phyloP scores from a whole-genome alignment of 2,888 invertebrate genomes.

The Leptothorax acervorum region DNA sequence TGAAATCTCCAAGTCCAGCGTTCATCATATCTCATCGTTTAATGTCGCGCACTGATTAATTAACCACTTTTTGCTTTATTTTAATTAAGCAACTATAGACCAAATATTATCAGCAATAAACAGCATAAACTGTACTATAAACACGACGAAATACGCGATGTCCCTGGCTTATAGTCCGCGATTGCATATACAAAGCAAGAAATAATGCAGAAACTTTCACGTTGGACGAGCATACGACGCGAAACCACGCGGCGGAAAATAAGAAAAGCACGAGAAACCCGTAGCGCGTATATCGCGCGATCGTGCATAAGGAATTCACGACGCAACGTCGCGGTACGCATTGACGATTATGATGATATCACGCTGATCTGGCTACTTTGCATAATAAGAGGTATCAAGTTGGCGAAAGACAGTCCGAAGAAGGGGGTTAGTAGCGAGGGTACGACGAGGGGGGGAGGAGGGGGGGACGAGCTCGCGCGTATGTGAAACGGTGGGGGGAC shows the following conservation, averaged over 20 bases:
- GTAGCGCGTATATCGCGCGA: conserved; percentile 51
- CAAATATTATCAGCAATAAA: neutral
- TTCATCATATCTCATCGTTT: neutral
- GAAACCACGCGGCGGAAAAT: conserved; percentile 42
- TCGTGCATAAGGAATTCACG: conserved; percentile 76
- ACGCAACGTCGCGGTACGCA: conserved; percentile 72
- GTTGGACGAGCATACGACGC: conserved; percentile 1
- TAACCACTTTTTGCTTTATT: neutral
- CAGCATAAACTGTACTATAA: neutral
- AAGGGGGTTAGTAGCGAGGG: neutral
- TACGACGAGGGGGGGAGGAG: neutral
- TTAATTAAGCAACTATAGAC: neutral
- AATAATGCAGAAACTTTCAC: conserved; percentile 5
- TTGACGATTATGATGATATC: conserved; percentile 80
- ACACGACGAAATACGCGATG: neutral
- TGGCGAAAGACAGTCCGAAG: conserved; percentile 64
- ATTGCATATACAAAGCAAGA: neutral
- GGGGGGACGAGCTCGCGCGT: neutral
- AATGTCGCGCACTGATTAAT: neutral
- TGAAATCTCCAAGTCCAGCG: neutral
- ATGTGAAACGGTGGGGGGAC: conserved; percentile 31
- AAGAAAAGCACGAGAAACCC: conserved; percentile 47
- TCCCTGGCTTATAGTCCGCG: neutral
- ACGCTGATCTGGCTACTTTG: conserved; percentile 78
- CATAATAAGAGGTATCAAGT: conserved; percentile 80